Percentiles rank a stretch among this genome's conserved stretches.
Evolutionary conservation across 2,113 vertebrate species (phyloP).

Genomic region (Baryphthengus martii): DNA sequence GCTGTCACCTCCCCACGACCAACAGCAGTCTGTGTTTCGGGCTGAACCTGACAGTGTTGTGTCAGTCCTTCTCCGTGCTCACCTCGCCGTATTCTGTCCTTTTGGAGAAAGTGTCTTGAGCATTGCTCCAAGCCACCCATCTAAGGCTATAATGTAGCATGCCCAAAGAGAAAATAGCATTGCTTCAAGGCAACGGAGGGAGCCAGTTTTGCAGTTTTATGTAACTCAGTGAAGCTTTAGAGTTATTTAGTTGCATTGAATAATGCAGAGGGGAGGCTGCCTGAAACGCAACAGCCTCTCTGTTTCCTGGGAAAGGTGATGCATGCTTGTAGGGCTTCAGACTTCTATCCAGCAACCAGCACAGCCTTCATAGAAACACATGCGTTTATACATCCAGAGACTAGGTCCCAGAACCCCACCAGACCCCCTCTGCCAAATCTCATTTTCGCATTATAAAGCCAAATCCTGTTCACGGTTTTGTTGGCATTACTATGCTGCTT

Average conservation of each 20-base stretch:
- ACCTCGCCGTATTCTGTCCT: not conserved
- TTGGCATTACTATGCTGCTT: not conserved
- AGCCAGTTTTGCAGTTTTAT: not conserved
- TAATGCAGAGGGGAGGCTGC: conserved; percentile 1
- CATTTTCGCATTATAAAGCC: not conserved
- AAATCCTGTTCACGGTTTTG: not conserved
- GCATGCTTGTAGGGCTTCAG: not conserved
- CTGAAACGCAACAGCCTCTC: not conserved
- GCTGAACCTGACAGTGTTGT: not conserved
- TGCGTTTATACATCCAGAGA: not conserved
- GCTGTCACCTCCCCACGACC: not conserved
- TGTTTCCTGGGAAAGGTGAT: not conserved
- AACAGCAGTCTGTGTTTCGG: not conserved
- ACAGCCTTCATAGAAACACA: not conserved
- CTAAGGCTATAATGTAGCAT: not conserved
- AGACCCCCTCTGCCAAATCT: not conserved
- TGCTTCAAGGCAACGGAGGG: not conserved
- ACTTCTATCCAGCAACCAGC: not conserved
- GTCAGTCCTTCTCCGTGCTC: not conserved
- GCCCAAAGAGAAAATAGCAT: not conserved
- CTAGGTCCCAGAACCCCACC: not conserved
- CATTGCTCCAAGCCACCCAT: not conserved
- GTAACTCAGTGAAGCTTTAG: not conserved
- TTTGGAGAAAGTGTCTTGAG: not conserved
- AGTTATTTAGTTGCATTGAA: conserved; percentile 41